Evolutionary conservation across 2,113 vertebrate species (phyloP).

Genomic region (Anolis sagrei): DNA sequence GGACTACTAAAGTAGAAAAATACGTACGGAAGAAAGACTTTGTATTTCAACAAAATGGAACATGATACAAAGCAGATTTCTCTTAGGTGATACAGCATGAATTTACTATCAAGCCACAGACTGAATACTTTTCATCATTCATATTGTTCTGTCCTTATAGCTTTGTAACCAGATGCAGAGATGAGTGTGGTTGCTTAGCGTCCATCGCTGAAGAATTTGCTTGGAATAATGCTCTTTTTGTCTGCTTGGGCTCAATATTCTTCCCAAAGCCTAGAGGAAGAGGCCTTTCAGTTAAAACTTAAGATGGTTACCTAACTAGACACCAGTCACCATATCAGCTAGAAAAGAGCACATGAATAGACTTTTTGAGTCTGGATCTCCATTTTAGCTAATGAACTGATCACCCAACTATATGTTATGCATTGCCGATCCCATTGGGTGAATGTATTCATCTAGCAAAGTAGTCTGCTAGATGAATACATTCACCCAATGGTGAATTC

Average conservation of each 20-base stretch:
- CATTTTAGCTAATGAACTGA: background rate
- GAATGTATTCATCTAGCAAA: background rate
- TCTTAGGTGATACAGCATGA: background rate
- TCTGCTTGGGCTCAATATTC: constrained; percentile 21
- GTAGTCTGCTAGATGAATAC: no score
- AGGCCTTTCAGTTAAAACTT: constrained; percentile 38
- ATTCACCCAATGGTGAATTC: no score
- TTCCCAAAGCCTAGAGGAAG: constrained; percentile 21
- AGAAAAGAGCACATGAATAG: background rate
- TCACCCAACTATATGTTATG: background rate
- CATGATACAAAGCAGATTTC: constrained; percentile 12
- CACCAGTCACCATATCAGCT: background rate
- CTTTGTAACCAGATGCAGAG: constrained; percentile 57
- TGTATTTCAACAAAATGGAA: background rate
- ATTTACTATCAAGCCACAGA: constrained; percentile 38
- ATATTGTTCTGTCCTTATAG: constrained; percentile 52
- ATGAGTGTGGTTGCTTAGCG: constrained; percentile 36
- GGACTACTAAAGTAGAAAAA: background rate
- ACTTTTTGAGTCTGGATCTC: background rate
- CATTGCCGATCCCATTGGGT: no score
- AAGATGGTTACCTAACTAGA: background rate
- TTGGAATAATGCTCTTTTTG: constrained; percentile 62
- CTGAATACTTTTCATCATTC: constrained; percentile 44
- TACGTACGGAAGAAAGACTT: background rate
- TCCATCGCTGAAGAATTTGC: constrained; percentile 48